Conservation (phyloP, 2,888 invertebrate genomes). For the Lasioglossum villosulum region DNA sequence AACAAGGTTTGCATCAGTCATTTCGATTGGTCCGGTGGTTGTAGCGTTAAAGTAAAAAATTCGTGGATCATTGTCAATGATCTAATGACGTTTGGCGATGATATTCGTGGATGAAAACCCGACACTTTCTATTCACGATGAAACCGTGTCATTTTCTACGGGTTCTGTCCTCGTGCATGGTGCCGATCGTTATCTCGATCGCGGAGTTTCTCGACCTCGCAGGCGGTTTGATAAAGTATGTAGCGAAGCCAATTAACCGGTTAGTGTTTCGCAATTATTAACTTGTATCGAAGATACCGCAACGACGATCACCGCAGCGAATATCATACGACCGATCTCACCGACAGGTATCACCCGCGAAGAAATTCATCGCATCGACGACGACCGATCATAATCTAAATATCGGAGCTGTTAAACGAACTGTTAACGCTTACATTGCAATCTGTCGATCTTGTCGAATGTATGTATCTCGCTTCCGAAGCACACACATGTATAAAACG, state of each 20-base stretch:
- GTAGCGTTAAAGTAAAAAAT: neutral
- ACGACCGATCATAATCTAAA: constrained; percentile 33
- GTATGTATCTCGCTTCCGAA: neutral
- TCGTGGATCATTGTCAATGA: neutral
- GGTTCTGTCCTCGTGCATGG: neutral
- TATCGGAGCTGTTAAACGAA: constrained; percentile 17
- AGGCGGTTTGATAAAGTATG: constrained; percentile 22
- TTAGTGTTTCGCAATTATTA: constrained; percentile 46
- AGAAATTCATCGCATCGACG: constrained; percentile 20
- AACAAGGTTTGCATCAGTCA: too few relatives aligned
- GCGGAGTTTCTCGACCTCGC: constrained; percentile 18
- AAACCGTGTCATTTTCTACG: constrained; percentile 12
- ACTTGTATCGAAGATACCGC: constrained; percentile 31
- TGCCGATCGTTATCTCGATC: constrained; percentile 31
- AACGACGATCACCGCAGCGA: constrained; percentile 31
- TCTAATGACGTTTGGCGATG: neutral
- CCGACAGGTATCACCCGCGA: constrained; percentile 15
- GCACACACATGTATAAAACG: neutral
- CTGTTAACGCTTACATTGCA: constrained; percentile 15
- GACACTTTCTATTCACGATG: constrained; percentile 42
- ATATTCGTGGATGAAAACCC: constrained; percentile 29
- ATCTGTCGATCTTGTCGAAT: constrained; percentile 9
- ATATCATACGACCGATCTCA: constrained; percentile 36
- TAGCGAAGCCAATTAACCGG: constrained; percentile 40
- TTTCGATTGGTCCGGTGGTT: too few relatives aligned